Base-by-base conservation (phyloP, 2,888 invertebrate species). In the Ypsolopha sequella region DNA sequence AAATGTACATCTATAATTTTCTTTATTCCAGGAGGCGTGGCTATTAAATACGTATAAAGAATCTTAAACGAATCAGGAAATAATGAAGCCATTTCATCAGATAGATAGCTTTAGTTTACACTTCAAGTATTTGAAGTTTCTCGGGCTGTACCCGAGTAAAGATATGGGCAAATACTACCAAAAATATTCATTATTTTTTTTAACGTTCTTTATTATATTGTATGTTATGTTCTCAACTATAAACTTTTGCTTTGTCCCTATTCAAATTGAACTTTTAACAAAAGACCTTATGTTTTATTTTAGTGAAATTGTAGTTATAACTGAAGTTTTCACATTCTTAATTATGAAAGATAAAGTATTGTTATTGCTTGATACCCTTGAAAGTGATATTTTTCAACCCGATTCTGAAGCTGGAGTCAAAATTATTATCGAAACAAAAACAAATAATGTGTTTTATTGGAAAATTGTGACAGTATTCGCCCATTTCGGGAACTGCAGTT, bases 211-310 rank as follows among this genome's bases (percentile, higher is more conserved):
- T 39, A 39, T 39, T 9, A 9, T 46, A 6, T 1, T 46, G n/a
- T 46, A 33, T 46, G 33, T 53, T 33, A 1, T 43, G 1, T 38
- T 57, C 33, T 38, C 51, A 24, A 53, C 54, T 10, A 41, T 54
- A 33, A 55, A 55, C 41, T 54, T 57, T 36, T 53, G 44, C 33
- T 57, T 51, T 24, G 24, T 52, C 6, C 56, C 56, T 7, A 36
- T 51, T 38, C 51, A 54, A 33, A 51, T 80, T 36, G 75, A 77
- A 14, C 47, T 60, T 33, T 62, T 74, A 52, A 65, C 76, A 10
- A 73, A 70, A 50, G 70, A 76, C 58, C 53, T 73, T 61, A 55
- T 77, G 53, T 72, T 79, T 57, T 77, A 70, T 60, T 73, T 76
- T 34, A 73, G 68, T 0, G 64, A 66, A 51, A 4, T 75, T 1